These are phyloP conservation scores for Coregonus sp. DNA, from an alignment of 2,797 vertebrate species.

Conservation along the genomic window DNA sequence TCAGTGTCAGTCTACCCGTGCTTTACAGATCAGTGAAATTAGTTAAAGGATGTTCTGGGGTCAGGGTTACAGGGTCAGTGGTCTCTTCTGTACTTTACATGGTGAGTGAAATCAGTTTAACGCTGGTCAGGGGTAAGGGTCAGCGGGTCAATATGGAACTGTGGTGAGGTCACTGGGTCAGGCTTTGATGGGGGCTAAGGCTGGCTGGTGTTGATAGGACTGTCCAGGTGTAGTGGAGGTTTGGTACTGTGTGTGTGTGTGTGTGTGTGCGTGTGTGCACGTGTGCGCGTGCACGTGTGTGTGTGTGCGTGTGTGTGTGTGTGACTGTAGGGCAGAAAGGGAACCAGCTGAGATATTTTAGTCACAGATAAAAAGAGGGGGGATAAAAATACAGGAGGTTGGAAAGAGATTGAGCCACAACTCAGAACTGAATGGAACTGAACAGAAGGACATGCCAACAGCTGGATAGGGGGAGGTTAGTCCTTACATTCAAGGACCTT, in stretches of 20 bases:
- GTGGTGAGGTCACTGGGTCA: slow-evolving; percentile 17
- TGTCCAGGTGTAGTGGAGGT: slow-evolving; percentile 52
- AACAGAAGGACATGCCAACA: too few relatives aligned
- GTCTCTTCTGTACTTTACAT: background rate
- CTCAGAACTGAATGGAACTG: too few relatives aligned
- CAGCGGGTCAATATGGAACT: background rate
- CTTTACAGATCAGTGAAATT: slow-evolving; percentile 29
- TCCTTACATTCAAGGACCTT: background rate
- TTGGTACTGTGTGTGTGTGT: slow-evolving; percentile 18
- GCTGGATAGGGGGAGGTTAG: background rate
- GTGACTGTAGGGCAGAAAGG: too few relatives aligned
- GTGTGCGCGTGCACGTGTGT: too few relatives aligned
- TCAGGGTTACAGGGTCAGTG: slow-evolving; percentile 20
- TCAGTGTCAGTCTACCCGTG: slow-evolving; percentile 20
- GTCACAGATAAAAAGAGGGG: too few relatives aligned
- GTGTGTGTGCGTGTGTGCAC: background rate
- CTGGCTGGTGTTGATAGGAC: slow-evolving; percentile 33
- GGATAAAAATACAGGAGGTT: too few relatives aligned
- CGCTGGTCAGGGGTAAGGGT: slow-evolving; percentile 26
- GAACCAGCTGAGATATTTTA: too few relatives aligned
- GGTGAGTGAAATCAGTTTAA: slow-evolving; percentile 29
- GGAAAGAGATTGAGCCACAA: too few relatives aligned
- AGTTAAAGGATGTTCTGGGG: slow-evolving; percentile 27
- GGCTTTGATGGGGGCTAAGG: slow-evolving; percentile 51
- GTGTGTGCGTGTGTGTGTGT: too few relatives aligned